phyloP scores from a whole-genome alignment of 2,888 invertebrate species.

The Mayetiola destructor region DNA sequence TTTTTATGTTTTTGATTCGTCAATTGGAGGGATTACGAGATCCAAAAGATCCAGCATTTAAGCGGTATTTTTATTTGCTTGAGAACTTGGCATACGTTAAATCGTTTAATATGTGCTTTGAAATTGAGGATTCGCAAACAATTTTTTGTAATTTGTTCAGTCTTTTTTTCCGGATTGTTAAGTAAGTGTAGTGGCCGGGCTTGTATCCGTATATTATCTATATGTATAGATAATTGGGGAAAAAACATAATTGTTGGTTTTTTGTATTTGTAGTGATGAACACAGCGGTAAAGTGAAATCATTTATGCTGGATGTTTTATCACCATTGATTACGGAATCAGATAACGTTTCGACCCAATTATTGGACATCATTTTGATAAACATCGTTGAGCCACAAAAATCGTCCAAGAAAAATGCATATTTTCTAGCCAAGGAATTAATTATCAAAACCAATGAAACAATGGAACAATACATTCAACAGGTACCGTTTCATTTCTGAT shows the following conservation, averaged over 20 bases:
- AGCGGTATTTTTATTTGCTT: slow-evolving; percentile 89
- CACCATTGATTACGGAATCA: slow-evolving; percentile 87
- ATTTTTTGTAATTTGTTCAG: slow-evolving; percentile 88
- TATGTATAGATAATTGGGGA: not conserved
- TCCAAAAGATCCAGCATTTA: slow-evolving; percentile 94
- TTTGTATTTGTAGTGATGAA: slow-evolving; percentile 53
- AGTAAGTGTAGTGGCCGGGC: slow-evolving; percentile 45
- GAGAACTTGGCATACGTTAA: slow-evolving; percentile 96
- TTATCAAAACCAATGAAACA: slow-evolving; percentile 81
- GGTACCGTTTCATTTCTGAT: slow-evolving; percentile 37
- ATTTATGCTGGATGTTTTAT: slow-evolving; percentile 91
- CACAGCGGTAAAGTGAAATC: slow-evolving; percentile 92
- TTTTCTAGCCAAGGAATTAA: slow-evolving; percentile 77
- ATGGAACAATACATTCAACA: slow-evolving; percentile 89
- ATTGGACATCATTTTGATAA: slow-evolving; percentile 82
- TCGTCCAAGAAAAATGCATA: slow-evolving; percentile 80
- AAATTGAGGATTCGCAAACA: slow-evolving; percentile 92
- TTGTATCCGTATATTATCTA: not conserved
- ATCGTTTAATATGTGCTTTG: slow-evolving; percentile 97
- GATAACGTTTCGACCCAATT: slow-evolving; percentile 90
- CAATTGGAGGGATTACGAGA: slow-evolving; percentile 87
- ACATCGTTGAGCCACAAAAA: slow-evolving; percentile 88
- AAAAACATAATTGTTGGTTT: not conserved
- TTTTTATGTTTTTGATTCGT: slow-evolving; percentile 87
- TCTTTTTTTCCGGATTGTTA: slow-evolving; percentile 90